Percentiles rank a stretch among this genome's conserved stretches.
These are phyloP conservation scores for Latrodectus geometricus DNA, from an alignment of 1,140 invertebrate genomes.

Conservation along the genomic window DNA sequence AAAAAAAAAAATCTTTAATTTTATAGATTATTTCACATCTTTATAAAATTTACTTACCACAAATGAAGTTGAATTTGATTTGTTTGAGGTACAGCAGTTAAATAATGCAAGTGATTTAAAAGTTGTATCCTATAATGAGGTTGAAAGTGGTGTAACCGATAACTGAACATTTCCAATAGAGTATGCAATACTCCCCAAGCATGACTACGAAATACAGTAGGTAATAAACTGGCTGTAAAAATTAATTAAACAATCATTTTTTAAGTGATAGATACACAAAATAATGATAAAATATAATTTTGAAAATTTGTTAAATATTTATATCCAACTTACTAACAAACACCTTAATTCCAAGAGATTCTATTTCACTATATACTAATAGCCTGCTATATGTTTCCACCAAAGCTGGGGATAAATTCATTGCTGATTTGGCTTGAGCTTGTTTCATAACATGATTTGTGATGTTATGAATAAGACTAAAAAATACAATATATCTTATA, in stretches of 20 bases:
- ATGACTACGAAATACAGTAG: conserved; percentile 79
- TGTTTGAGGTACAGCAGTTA: conserved; percentile 89
- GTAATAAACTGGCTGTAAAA: conserved; percentile 82
- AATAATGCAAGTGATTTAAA: conserved; percentile 85
- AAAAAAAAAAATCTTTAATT: background rate
- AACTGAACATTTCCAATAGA: conserved; percentile 95
- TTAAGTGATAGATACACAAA: background rate
- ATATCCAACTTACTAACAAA: conserved; percentile 83
- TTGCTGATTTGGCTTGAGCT: conserved; percentile 77
- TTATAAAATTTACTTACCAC: conserved; percentile 76
- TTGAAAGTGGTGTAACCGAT: conserved; percentile 94
- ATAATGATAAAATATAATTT: too few species aligned
- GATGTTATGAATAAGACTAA: conserved; percentile 90
- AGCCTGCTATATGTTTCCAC: conserved; percentile 95
- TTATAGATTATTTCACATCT: conserved; percentile 56
- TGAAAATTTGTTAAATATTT: too few species aligned
- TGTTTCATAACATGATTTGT: conserved; percentile 89
- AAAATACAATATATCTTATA: conserved; percentile 11
- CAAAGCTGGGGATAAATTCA: conserved; percentile 87
- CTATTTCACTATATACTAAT: conserved; percentile 95
- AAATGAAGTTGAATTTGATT: conserved; percentile 95
- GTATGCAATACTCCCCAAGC: conserved; percentile 87
- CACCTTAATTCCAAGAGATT: conserved; percentile 95
- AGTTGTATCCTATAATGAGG: conserved; percentile 94
- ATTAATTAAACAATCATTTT: background rate